Evolutionary conservation across 2,888 invertebrate species (phyloP).

Genomic region (Hydropsyche betteni): DNA sequence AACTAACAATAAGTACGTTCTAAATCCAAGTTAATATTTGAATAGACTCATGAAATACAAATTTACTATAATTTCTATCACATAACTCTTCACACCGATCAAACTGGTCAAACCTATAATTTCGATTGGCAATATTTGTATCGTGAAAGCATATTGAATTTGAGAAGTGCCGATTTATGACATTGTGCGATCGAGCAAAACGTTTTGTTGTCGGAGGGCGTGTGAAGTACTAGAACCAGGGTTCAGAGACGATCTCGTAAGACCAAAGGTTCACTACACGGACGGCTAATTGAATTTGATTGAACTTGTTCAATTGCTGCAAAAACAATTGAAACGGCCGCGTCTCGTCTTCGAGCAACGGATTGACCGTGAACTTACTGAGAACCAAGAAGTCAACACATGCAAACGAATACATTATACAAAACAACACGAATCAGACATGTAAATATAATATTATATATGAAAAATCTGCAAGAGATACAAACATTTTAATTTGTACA

Average conservation of each 20-base stretch:
- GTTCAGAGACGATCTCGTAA: constrained; percentile 10
- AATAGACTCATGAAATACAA: no score
- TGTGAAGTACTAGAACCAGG: constrained; percentile 43
- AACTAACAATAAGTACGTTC: background rate
- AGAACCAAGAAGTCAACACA: background rate
- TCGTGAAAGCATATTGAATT: background rate
- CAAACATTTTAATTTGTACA: no score
- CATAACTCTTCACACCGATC: no score
- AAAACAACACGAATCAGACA: no score
- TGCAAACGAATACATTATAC: background rate
- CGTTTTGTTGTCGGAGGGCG: constrained; percentile 30
- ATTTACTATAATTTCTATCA: no score
- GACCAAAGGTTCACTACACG: constrained; percentile 44
- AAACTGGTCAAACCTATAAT: no score
- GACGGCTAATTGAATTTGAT: constrained; percentile 51
- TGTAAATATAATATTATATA: no score
- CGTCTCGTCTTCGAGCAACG: background rate
- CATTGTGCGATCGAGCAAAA: background rate
- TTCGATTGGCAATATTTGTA: no score
- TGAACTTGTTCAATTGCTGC: constrained; percentile 43
- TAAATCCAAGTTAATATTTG: no score
- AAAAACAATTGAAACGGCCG: constrained; percentile 44
- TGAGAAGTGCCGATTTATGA: constrained; percentile 9
- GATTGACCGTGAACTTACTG: background rate
- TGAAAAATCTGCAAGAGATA: no score